Base-by-base conservation (phyloP, 2,888 invertebrate genomes). In the Apocheima hispidaria region DNA sequence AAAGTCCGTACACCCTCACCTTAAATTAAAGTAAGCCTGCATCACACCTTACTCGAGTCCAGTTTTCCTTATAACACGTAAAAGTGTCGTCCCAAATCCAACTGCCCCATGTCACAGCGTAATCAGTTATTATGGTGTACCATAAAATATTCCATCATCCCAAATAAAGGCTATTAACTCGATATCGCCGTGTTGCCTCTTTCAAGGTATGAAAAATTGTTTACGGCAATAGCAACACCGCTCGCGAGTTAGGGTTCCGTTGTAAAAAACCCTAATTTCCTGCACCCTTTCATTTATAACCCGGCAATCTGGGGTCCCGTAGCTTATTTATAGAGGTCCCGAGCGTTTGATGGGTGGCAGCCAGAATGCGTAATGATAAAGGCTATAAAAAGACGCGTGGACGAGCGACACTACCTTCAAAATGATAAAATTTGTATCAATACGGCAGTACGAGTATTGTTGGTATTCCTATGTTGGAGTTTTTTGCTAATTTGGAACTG, bases 251-350 rank as follows among this genome's bases (percentile, higher is more conserved):
- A 79, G 77, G 84, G 83, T 83, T 82, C 81, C 86, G 88, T 82
- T 83, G 83, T 90, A 91, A 91, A 90, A 91, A 91, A 89, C 90
- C 92, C 90, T 91, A 92, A 92, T 92, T 91, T 91, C 91, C 90
- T 88, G 87, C 85, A 90, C 92, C 92, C 92, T 91, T 92, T 91
- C 92, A 90, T 92, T 91, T 92, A 89, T 91, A 86, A 83, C 87
- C 84, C 82, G 82, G 87, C 91, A 92, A 91, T 91, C 92, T 92
- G 84, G 86, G 83, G 83, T 82, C 77, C 86, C 82, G 85, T 84
- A 84, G 86, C 87, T 91, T 91, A 90, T 92, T 92, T 91, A 91
- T 90, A 79, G 87, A 82, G 90, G 88, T 86, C 86, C 74, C 83
- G 83, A 81, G 73, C 82, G 81, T 86, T 88, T 91, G 90, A 92